Base-by-base conservation (phyloP, 2,797 vertebrate species). In the Gambusia yucatana region DNA sequence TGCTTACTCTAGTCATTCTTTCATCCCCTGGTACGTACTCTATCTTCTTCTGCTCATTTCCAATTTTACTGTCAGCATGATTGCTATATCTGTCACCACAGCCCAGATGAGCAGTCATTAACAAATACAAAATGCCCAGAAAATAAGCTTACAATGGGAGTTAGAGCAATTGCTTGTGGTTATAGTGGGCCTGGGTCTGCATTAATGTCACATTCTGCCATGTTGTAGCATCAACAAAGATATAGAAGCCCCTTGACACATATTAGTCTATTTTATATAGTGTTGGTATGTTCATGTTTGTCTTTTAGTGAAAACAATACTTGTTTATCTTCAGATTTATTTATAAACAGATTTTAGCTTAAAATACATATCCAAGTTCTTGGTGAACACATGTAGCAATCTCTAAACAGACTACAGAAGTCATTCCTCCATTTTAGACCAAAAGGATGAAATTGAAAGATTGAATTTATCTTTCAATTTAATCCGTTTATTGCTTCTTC, bases 181-280 rank as follows among this genome's bases (percentile, higher is more conserved):
- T 41, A 76, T 74, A 82, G 72, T 72, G 72, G 76, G 39, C 77
- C 79, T 82, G 80, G 80, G 70, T 79, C 81, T 84, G 80, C 87
- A 86, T 87, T 89, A 88, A 87, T 78, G 36, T n/a, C 65, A 78
- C 52, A 84, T 85, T 88, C 77, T 67, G 71, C 78, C 86, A 87
- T 91, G 85, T 85, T 85, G 83, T 59, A 67, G 39, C 77, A 82
- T 88, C 86, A 86, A 73, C 75, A 73, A 85, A 90, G 88, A 87
- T 57, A 82, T 6, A 79, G 72, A 57, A 84, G 4, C 63, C 86
- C 84, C 75, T 77, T 87, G 90, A 89, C 85, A 91, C 84, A 85
- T 84, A 92, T 90, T 91, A 90, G 80, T 83, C 30, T 76, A 69
- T 69, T 88, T 87, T 77, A 80, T 81, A 77, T 55, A 39, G 43